Percentiles rank a stretch among this genome's conserved stretches.
These are phyloP conservation scores for Uloborus plumipes DNA, from an alignment of 2,888 invertebrate species.

Conservation along the genomic window DNA sequence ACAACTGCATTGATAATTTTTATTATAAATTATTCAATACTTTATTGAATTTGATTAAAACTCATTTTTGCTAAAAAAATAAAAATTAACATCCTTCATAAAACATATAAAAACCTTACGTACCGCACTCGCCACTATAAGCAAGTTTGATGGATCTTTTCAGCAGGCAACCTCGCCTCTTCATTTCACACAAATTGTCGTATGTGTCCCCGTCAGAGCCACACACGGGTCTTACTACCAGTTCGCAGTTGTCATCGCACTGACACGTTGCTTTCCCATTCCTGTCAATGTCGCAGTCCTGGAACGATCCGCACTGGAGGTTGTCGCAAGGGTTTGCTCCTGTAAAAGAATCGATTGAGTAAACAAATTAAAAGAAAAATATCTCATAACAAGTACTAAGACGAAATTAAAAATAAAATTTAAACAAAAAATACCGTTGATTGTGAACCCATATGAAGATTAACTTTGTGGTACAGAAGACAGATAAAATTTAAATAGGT, in stretches of 20 bases:
- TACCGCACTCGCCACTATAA: slow-evolving; percentile 79
- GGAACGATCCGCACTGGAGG: slow-evolving; percentile 82
- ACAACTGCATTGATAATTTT: no score
- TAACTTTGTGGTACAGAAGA: no score
- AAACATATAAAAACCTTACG: slow-evolving; percentile 68
- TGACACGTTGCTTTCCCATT: slow-evolving; percentile 87
- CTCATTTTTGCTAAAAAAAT: no score
- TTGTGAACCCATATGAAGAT: no score
- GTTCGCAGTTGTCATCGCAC: slow-evolving; percentile 84
- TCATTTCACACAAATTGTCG: slow-evolving; percentile 74
- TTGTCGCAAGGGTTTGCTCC: slow-evolving; percentile 88
- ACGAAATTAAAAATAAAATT: no score
- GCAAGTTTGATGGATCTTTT: slow-evolving; percentile 74
- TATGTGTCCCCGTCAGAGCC: slow-evolving; percentile 74
- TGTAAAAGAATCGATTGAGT: slow-evolving; percentile 69
- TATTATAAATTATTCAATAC: no score
- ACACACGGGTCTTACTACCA: slow-evolving; percentile 73
- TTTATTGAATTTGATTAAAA: no score
- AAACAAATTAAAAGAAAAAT: no score
- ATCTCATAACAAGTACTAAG: no score
- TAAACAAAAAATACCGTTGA: no score
- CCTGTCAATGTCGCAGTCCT: slow-evolving; percentile 85
- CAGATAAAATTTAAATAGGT: no score
- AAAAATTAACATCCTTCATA: no score
- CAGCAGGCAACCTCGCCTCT: slow-evolving; percentile 73